Percentiles rank a stretch among this genome's conserved stretches.
These are phyloP conservation scores for Eucera pruinosa DNA, from an alignment of 2,888 invertebrate genomes.

Conservation along the genomic window DNA sequence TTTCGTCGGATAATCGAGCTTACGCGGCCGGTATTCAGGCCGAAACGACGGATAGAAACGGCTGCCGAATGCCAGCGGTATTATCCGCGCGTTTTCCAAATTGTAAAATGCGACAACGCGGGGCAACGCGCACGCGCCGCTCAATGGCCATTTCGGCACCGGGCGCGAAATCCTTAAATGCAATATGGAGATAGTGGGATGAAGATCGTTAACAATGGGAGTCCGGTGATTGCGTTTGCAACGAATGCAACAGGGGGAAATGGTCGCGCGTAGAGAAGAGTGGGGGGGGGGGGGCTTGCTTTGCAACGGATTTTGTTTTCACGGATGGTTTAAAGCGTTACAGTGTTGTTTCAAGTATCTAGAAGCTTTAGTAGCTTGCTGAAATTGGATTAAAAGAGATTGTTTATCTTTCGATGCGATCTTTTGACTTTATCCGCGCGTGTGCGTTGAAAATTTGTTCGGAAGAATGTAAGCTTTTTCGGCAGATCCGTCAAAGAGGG, in stretches of 20 bases:
- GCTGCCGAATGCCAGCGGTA: slow-evolving; percentile 46
- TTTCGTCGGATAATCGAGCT: slow-evolving; percentile 52
- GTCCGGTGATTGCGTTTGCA: background rate
- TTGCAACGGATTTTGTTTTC: no score
- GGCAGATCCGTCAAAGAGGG: no score
- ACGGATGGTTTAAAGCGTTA: no score
- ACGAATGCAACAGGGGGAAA: background rate
- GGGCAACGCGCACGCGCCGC: background rate
- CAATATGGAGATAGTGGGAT: slow-evolving; percentile 50
- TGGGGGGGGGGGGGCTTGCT: no score
- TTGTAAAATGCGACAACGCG: slow-evolving; percentile 39
- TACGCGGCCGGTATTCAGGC: slow-evolving; percentile 30
- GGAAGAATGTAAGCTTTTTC: no score
- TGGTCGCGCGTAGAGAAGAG: no score
- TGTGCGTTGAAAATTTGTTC: no score
- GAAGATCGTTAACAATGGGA: slow-evolving; percentile 27
- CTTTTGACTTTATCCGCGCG: no score
- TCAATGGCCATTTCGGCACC: slow-evolving; percentile 40
- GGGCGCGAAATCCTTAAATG: slow-evolving; percentile 51
- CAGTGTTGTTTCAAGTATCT: no score
- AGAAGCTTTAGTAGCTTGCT: no score
- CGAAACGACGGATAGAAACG: slow-evolving; percentile 45
- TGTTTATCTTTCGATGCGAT: no score
- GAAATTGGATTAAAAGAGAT: no score
- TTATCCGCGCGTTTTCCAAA: slow-evolving; percentile 56